Conservation (phyloP, 2,888 invertebrate species). For the Thymelicus sylvestris region DNA sequence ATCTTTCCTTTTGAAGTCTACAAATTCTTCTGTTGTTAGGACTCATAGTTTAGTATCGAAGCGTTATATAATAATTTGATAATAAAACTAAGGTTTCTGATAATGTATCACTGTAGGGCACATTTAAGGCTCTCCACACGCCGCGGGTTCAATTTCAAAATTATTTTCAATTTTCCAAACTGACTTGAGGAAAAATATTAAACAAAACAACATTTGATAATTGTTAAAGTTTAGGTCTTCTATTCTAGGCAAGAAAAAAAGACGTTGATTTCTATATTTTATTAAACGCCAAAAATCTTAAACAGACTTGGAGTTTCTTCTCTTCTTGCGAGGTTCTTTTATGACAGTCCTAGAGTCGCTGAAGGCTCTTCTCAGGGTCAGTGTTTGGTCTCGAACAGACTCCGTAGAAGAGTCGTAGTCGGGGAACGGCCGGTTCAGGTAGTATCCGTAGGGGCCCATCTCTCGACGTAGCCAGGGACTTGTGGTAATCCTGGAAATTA, state of each 20-base stretch:
- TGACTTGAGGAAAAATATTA: too few species aligned
- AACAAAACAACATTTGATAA: too few species aligned
- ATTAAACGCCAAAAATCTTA: slow-evolving; percentile 43
- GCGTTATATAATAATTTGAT: not conserved
- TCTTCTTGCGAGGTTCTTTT: slow-evolving; percentile 66
- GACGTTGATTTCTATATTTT: slow-evolving; percentile 14
- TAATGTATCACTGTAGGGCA: too few species aligned
- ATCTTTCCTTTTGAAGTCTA: too few species aligned
- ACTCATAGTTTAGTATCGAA: too few species aligned
- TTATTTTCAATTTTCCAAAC: too few species aligned
- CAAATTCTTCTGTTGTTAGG: too few species aligned
- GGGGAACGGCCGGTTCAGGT: slow-evolving; percentile 78
- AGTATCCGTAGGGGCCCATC: slow-evolving; percentile 86
- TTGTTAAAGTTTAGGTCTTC: too few species aligned
- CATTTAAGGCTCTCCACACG: too few species aligned
- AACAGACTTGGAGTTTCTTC: slow-evolving; percentile 73
- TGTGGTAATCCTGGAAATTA: slow-evolving; percentile 78
- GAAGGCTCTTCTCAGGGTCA: slow-evolving; percentile 60
- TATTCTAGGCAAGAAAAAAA: not conserved
- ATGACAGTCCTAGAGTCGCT: slow-evolving; percentile 70
- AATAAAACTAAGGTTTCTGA: too few species aligned
- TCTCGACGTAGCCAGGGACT: slow-evolving; percentile 85
- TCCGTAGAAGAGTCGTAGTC: slow-evolving; percentile 55
- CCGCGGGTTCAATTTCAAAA: too few species aligned
- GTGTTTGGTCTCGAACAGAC: slow-evolving; percentile 50